Evolutionary conservation across 2,113 vertebrate species (phyloP), one percentile per base, ranked within the genome.

Genomic region (Corythornis vintsioides): DNA sequence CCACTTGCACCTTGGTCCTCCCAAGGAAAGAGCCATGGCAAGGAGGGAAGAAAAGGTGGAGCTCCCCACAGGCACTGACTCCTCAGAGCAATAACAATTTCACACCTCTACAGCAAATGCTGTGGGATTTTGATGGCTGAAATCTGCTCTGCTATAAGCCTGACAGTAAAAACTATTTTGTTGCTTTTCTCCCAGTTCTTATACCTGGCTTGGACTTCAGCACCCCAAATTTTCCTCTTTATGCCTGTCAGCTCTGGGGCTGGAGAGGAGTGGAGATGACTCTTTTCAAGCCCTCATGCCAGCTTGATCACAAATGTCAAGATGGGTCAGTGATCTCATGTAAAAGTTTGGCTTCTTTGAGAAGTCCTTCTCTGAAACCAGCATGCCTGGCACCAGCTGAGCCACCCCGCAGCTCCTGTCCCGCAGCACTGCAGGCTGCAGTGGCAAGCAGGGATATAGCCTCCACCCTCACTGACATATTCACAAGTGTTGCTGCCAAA

Each of bases 311-410:
- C 38, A 50, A 43, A 70, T 47, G 75, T 66, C 69, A 59, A 71
- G 47, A 21, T 1, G 7, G 70, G n/a, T 16, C 38, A 31, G 66
- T 4, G 45, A 40, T 2, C 2, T 53, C 0, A 0, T 16, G 10
- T 45, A 22, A 42, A 72, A 28, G 4, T 43, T 55, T 69, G 52
- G 55, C 24, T 83, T 14, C 59, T 79, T 57, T 26, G 38, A 50
- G 38, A 63, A 64, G 53, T 26, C 0, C 1, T 3, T 66, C 16
- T 60, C 59, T 21, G 18, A 89, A 92, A 35, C 40, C 66, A 82
- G 14, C 59, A 82, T 42, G 40, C 19, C 50, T 55, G 60, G n/a
- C 42, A 35, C 3, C 22, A n/a, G 43, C n/a, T 63, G 50, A 60
- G 50, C 45, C 75, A 84, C 55, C 45, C 22, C 31, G 38, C 20